These are phyloP conservation scores for Coreius guichenoti DNA, from an alignment of 2,797 vertebrate genomes.

Conservation along the genomic window DNA sequence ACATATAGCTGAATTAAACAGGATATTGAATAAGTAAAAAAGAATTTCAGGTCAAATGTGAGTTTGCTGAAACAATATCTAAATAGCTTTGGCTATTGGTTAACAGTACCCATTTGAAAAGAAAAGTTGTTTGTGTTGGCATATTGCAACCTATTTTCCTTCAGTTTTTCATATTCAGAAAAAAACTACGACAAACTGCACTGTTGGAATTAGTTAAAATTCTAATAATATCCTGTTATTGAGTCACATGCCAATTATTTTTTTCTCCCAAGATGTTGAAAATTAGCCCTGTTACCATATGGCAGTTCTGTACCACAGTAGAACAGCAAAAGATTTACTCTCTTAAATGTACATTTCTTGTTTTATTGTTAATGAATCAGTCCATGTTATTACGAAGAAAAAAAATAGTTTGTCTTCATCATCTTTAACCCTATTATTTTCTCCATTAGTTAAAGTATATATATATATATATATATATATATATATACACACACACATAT, in stretches of 20 bases:
- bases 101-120: not conserved
- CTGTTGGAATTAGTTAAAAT: not conserved
- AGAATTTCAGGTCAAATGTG: not conserved
- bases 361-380: not conserved
- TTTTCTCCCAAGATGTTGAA: not conserved
- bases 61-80: not conserved
- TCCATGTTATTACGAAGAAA: not conserved
- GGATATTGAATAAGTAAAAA: not conserved
- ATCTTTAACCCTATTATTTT: not conserved
- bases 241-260: not conserved
- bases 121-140: not conserved
- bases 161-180: not conserved
- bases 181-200: not conserved
- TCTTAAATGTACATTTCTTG: not conserved
- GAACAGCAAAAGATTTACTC: not conserved
- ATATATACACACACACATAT: too few species aligned
- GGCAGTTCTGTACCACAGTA: too few species aligned
- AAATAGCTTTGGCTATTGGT: not conserved
- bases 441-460: not conserved
- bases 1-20: constrained; percentile 4
- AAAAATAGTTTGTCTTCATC: not conserved
- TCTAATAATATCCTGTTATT: not conserved
- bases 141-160: not conserved
- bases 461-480: too few species aligned
- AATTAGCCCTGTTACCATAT: not conserved